Base-by-base conservation (phyloP, 2,888 invertebrate genomes). In the Epistrophe eligans region DNA sequence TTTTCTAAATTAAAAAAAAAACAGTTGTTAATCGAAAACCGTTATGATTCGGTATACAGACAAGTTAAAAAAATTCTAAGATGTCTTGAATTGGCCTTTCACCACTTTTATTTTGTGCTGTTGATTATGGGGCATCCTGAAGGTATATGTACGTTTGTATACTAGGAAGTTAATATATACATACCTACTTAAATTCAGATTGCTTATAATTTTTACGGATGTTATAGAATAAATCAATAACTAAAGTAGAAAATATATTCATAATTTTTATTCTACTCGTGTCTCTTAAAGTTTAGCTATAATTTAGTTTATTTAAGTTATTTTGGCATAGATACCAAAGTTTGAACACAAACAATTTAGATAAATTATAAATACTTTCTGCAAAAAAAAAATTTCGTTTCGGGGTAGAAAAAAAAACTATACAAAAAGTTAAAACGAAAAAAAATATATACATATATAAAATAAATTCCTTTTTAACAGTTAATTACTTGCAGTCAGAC, bases 401-500 rank as follows among this genome's bases (percentile, higher is more conserved):
- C 13, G 11, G 62, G 43, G 24, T 24, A 24, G 43, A 43, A 40
- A 24, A 43, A 62, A 15, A 5, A 38, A 11, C 10, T 24, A 43
- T 9, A 48, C 15, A 52, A 70, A 24, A 48, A 43, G 28, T 19
- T 50, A 43, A 32, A 64, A 28, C 10, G 4, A 8, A 19, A 52
- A 50, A 11, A 52, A 52, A 52, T 7, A 32, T 6, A 52, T n/a
- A 19, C 38, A 19, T 19, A 19, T 9, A 64, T 13, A 66, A 48
- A n/a, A 67, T 15, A 70, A 70, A 57, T 66, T 38, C 66, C 48
- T 55, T 55, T 70, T 45, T 38, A 66, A 66, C 24, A 74, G 62
- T 73, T 79, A 84, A 79, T 84, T 84, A 64, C 74, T 79, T 64
- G 67, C 73, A 70, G 60, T 74, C 40, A 74, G 74, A 71, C 74